Base-by-base conservation (phyloP, 1,140 invertebrate species). In the Tetragonula clypearis region DNA sequence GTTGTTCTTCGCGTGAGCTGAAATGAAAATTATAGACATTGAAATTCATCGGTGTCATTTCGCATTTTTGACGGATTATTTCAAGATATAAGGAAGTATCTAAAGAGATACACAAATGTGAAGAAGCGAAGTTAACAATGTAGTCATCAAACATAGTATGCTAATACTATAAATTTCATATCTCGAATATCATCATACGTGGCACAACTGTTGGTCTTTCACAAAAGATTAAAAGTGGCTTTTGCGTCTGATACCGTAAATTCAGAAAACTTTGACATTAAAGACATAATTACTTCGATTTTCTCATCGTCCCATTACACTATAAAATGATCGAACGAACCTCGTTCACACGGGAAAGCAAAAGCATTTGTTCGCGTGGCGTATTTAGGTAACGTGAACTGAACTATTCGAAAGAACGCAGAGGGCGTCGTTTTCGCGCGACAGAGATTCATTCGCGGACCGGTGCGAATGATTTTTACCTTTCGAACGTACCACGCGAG, bases 391-490 rank as follows among this genome's bases (percentile, higher is more conserved):
- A 56, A 35, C 8, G 55, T n/a, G 30, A 30, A 30, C 23, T 49
- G 21, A 23, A 21, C 15, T 14, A 41, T 30, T 26, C 35, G 35
- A 23, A 6, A 41, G 5, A 0, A 15, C 41, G 41, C 9, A 9
- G 19, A 30, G 11, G 30, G 30, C 68, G 68, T 66, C 30, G 21
- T 72, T 71, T 30, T n/a, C 55, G 26, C 53, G n/a, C 4, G 60
- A 66, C 73, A 58, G 62, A 83, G 73, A 83, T 83, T 77, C 81
- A 77, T 83, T 58, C 55, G 30, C 30, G 19, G 21, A 35, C 23
- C 12, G n/a, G 17, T 53, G 65, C 74, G n/a, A 77, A 55, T 72
- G 56, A 79, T 84, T 79, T 79, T 66, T 72, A 62, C 82, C 82
- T 60, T 55, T 72, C 41, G 58, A 79, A 84, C 76, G 8, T 8